These are phyloP conservation scores for Apodemia zela DNA, from an alignment of 2,888 invertebrate genomes.

Conservation along the genomic window DNA sequence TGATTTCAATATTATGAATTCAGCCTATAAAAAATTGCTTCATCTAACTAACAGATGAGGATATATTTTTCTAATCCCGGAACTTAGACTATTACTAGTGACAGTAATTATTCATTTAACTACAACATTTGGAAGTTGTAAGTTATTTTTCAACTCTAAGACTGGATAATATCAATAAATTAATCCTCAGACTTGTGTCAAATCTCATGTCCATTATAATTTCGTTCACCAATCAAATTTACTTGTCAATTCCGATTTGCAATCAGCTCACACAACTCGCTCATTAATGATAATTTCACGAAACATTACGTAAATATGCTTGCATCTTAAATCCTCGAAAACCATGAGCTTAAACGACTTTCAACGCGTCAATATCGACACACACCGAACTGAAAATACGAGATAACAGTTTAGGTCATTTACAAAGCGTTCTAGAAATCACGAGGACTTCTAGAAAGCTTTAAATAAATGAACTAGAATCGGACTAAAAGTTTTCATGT, in stretches of 20 bases:
- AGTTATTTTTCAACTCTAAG: background rate
- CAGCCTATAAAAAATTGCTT: no score
- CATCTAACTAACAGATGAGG: no score
- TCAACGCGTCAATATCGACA: background rate
- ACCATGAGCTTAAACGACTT: background rate
- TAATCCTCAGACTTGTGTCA: slow-evolving; percentile 19
- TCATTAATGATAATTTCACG: slow-evolving; percentile 33
- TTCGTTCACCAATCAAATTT: slow-evolving; percentile 37
- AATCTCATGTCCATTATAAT: slow-evolving; percentile 25
- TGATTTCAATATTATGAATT: no score
- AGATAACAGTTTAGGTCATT: no score
- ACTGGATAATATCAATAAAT: slow-evolving; percentile 14
- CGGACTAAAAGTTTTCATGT: no score
- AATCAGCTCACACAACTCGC: slow-evolving; percentile 39
- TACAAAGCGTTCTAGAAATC: no score
- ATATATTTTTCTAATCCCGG: no score
- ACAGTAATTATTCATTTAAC: no score
- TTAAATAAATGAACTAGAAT: no score
- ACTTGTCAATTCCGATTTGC: slow-evolving; percentile 58
- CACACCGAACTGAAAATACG: background rate
- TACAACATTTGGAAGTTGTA: no score
- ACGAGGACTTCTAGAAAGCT: no score
- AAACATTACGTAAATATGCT: slow-evolving; percentile 42
- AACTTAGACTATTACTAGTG: no score
- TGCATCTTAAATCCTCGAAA: slow-evolving; percentile 32